Percentiles rank a stretch among this genome's conserved stretches.
phyloP scores from a whole-genome alignment of 2,797 vertebrate genomes.

The Labeo calbasu region DNA sequence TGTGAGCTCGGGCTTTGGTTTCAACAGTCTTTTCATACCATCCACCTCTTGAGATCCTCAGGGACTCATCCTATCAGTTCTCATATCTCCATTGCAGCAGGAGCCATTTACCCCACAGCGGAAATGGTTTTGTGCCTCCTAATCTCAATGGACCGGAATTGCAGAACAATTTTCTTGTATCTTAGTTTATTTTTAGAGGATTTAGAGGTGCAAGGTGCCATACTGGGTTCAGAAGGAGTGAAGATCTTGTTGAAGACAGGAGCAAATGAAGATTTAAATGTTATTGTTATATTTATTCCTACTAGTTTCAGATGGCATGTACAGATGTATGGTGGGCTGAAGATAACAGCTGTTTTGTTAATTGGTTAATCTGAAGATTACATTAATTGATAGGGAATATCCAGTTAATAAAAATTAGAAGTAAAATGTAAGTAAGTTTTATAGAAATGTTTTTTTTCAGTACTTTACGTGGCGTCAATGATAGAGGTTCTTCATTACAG shows the following conservation, averaged over 20 bases:
- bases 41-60: constrained; percentile 41
- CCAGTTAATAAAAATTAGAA: background rate
- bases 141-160: constrained; percentile 31
- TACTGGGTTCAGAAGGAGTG: background rate
- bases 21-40: constrained; percentile 13
- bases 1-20: constrained; percentile 19
- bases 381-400: no score
- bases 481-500: background rate
- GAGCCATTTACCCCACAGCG: constrained; percentile 23
- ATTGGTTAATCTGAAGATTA: background rate
- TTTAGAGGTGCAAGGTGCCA: background rate
- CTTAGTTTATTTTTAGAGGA: constrained; percentile 14
- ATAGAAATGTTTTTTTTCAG: background rate
- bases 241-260: background rate
- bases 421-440: background rate
- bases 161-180: constrained; percentile 7
- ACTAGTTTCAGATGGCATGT: background rate
- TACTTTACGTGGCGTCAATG: background rate
- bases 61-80: constrained; percentile 39
- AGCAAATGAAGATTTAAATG: background rate
- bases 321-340: background rate
- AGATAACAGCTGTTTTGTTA: background rate
- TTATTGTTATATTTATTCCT: background rate
- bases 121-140: constrained; percentile 29
- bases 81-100: constrained; percentile 17